Percentiles rank a stretch among this genome's conserved stretches.
Conservation (phyloP, 2,888 invertebrate genomes). For the Campoletis raptor region DNA sequence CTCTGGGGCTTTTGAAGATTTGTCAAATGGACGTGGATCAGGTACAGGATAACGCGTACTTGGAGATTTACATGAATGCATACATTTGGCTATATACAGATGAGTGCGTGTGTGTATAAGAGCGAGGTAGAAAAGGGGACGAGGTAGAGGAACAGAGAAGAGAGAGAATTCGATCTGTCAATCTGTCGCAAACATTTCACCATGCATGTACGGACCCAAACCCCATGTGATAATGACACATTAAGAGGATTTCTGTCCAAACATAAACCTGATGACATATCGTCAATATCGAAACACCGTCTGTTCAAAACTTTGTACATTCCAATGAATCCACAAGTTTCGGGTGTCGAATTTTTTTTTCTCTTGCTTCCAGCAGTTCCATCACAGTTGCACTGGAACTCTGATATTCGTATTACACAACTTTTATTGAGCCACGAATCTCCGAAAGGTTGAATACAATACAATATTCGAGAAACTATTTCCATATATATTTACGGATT, state of each 20-base stretch:
- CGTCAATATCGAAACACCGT: neutral
- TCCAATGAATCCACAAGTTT: neutral
- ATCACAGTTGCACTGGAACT: neutral
- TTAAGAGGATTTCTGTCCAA: constrained; percentile 30
- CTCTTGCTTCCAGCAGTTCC: neutral
- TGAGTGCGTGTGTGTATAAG: neutral
- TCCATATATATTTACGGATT: neutral
- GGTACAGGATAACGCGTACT: neutral
- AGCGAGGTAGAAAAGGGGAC: neutral
- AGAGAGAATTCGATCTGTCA: constrained; percentile 42
- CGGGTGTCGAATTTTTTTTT: neutral
- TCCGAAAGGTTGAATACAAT: neutral
- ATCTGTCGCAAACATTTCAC: constrained; percentile 44
- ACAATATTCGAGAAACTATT: neutral
- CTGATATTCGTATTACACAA: neutral
- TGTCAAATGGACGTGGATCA: constrained; percentile 7
- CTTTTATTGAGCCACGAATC: neutral
- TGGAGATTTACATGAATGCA: neutral
- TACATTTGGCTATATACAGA: neutral
- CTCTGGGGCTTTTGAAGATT: constrained; percentile 34
- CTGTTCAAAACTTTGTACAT: neutral
- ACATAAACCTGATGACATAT: constrained; percentile 12
- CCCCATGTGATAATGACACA: constrained; percentile 40
- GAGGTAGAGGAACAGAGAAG: neutral
- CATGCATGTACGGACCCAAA: constrained; percentile 6